Percentiles rank a stretch among this genome's conserved stretches.
These are phyloP conservation scores for Pelodytes ibericus DNA, from an alignment of 2,797 vertebrate genomes.

Conservation along the genomic window DNA sequence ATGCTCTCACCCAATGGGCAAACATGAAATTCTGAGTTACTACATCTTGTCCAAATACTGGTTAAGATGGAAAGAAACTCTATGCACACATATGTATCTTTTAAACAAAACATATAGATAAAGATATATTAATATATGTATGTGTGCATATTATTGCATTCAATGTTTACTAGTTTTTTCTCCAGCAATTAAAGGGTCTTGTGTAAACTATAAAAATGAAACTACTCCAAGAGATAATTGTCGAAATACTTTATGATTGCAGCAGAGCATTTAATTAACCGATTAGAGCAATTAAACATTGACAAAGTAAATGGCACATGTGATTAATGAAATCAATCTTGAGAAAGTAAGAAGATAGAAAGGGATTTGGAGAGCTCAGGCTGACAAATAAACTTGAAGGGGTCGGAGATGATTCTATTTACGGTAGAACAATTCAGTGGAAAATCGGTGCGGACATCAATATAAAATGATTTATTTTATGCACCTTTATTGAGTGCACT, in stretches of 20 bases:
- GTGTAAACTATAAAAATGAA: constrained; percentile 37
- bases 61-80: no score
- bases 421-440: neutral
- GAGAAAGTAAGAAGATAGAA: constrained; percentile 49
- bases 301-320: constrained; percentile 57
- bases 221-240: constrained; percentile 33
- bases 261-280: constrained; percentile 55
- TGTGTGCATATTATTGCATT: no score
- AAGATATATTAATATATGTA: neutral
- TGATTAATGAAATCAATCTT: constrained; percentile 56
- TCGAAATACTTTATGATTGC: constrained; percentile 53
- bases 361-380: constrained; percentile 6
- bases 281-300: constrained; percentile 57
- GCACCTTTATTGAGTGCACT: neutral
- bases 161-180: neutral
- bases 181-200: constrained; percentile 1
- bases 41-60: no score
- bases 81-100: no score
- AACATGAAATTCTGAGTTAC: no score
- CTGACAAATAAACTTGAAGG: constrained; percentile 11
- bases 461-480: constrained; percentile 17
- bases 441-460: neutral
- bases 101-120: neutral
- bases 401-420: neutral
- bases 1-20: no score